A percentile compares a stretch with the other conserved stretches of the same genome.
These are phyloP conservation scores for Portevinia maculata DNA, from an alignment of 2,888 invertebrate species.

Conservation along the genomic window DNA sequence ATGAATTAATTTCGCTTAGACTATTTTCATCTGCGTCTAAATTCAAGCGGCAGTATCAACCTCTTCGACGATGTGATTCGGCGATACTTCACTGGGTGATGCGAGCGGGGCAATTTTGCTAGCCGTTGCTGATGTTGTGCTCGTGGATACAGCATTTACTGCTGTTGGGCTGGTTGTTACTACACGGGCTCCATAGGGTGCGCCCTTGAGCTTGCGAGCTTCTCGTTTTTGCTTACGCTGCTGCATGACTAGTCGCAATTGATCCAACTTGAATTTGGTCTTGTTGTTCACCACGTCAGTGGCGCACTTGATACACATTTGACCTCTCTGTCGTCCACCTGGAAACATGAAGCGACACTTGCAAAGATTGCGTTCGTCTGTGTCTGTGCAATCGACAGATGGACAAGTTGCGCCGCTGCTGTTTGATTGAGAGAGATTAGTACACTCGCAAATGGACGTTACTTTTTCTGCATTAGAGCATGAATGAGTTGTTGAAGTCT, in stretches of 20 bases:
- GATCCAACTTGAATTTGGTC: conserved; percentile 93
- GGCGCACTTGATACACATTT: conserved; percentile 83
- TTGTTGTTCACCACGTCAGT: conserved; percentile 89
- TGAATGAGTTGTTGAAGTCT: conserved; percentile 51
- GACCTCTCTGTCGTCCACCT: conserved; percentile 77
- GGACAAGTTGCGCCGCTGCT: conserved; percentile 63
- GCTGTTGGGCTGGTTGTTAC: conserved; percentile 68
- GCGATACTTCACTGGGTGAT: conserved; percentile 80
- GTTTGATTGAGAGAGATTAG: conserved; percentile 76
- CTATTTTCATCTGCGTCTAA: conserved; percentile 37
- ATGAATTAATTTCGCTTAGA: conserved; percentile 55
- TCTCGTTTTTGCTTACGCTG: conserved; percentile 93
- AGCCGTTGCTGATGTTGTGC: conserved; percentile 69
- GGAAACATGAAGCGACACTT: conserved; percentile 77
- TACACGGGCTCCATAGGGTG: conserved; percentile 85
- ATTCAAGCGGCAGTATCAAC: conserved; percentile 82
- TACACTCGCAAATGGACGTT: conserved; percentile 77
- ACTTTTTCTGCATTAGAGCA: conserved; percentile 72
- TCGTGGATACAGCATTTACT: conserved; percentile 43
- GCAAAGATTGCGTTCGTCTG: conserved; percentile 77
- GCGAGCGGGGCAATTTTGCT: conserved; percentile 76
- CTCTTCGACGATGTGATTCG: conserved; percentile 82
- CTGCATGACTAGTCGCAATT: conserved; percentile 94
- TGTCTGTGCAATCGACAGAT: conserved; percentile 50
- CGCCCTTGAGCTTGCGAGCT: conserved; percentile 88